Conservation (phyloP, 2,797 vertebrate genomes). For the Sebastes oblongus region DNA sequence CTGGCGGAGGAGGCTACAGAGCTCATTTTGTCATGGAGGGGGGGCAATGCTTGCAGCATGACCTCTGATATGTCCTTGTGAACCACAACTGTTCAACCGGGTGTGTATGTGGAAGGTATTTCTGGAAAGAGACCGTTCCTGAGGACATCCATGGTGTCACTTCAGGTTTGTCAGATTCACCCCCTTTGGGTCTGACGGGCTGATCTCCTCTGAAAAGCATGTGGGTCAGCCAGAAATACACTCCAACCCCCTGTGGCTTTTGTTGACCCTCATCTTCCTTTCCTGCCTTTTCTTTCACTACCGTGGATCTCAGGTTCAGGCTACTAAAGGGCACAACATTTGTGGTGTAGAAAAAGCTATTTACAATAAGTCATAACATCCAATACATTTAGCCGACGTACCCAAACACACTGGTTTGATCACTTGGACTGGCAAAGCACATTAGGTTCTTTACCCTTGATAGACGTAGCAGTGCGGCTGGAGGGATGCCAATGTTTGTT, state of each 20-base stretch:
- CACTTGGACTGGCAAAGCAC: background rate
- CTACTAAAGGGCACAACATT: background rate
- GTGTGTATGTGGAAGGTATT: constrained; percentile 39
- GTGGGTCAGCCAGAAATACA: constrained; percentile 71
- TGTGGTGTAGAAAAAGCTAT: background rate
- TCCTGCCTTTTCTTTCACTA: constrained; percentile 6
- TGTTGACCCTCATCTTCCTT: constrained; percentile 58
- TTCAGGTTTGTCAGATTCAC: constrained; percentile 69
- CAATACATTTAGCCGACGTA: background rate
- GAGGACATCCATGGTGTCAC: constrained; percentile 68
- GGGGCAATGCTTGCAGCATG: constrained; percentile 10
- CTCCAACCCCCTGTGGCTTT: constrained; percentile 43
- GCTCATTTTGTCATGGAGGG: constrained; percentile 36
- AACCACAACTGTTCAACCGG: constrained; percentile 28
- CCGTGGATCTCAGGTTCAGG: background rate
- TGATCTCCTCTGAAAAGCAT: constrained; percentile 59
- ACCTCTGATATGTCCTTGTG: constrained; percentile 62
- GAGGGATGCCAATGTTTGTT: background rate
- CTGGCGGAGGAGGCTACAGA: constrained; percentile 12
- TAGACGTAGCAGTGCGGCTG: background rate
- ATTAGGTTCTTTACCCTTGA: no score
- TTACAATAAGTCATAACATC: background rate
- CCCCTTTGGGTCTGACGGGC: constrained; percentile 56
- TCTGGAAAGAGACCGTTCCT: constrained; percentile 57
- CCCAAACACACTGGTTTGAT: background rate